phyloP scores from a whole-genome alignment of 2,113 vertebrate genomes.

The Podilymbus podiceps region DNA sequence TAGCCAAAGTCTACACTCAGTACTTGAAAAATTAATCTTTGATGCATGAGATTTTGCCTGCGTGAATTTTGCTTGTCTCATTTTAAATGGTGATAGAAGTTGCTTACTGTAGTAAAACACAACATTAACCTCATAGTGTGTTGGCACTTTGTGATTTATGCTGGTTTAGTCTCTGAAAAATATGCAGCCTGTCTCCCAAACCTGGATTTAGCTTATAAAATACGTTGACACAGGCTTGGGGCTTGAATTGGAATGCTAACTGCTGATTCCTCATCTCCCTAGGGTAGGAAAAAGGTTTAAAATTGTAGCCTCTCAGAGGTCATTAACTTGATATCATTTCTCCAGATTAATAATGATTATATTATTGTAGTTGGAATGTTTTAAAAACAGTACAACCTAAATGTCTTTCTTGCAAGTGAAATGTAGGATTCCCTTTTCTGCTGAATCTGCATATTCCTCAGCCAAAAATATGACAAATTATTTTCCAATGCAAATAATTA shows the following conservation, averaged over 20 bases:
- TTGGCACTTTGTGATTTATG: conserved; percentile 54
- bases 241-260: background rate
- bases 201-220: conserved; percentile 49
- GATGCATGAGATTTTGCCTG: conserved; percentile 47
- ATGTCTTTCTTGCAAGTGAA: background rate
- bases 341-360: conserved; percentile 37
- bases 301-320: background rate
- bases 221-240: conserved; percentile 15
- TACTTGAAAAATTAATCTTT: conserved; percentile 41
- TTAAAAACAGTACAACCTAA: background rate
- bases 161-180: conserved; percentile 53
- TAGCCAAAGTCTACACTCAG: background rate
- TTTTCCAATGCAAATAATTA: conserved; percentile 25
- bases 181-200: conserved; percentile 42
- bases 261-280: conserved; percentile 13
- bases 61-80: conserved; percentile 51
- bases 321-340: background rate
- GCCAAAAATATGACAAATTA: background rate
- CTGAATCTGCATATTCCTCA: background rate
- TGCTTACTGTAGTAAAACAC: conserved; percentile 69
- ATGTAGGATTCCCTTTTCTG: background rate
- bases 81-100: conserved; percentile 65
- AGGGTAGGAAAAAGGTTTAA: background rate
- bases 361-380: conserved; percentile 1
- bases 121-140: conserved; percentile 55